Conservation (phyloP, 1,140 invertebrate genomes). For the Aphelinus atriplicis region DNA sequence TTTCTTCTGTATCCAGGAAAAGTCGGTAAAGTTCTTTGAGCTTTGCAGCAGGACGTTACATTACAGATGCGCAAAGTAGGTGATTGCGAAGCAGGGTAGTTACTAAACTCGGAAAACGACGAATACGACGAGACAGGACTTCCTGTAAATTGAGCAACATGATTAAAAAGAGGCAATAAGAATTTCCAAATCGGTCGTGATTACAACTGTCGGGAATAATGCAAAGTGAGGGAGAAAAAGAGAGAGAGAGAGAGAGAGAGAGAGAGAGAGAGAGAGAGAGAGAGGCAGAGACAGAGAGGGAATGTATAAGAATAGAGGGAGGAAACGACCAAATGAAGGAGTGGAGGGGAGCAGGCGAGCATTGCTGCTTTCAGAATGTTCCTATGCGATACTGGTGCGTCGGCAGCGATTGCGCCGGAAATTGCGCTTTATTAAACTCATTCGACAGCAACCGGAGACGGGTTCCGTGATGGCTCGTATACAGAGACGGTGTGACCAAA, state of each 20-base stretch:
- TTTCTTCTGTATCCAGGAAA: too few species aligned
- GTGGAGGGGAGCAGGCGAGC: not conserved
- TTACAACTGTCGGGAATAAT: not conserved
- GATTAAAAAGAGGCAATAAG: too few species aligned
- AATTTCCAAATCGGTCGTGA: too few species aligned
- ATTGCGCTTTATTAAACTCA: conserved; percentile 47
- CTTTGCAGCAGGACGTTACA: too few species aligned
- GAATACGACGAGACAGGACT: too few species aligned
- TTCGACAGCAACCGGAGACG: conserved; percentile 22
- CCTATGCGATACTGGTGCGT: conserved; percentile 9
- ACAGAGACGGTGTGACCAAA: conserved; percentile 10
- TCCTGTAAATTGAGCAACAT: too few species aligned
- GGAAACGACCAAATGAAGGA: conserved; percentile 31
- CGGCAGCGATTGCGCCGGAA: conserved; percentile 40
- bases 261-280: conserved; percentile 21
- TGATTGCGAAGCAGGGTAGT: too few species aligned
- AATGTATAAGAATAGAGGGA: conserved; percentile 27
- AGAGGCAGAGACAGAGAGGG: conserved; percentile 1
- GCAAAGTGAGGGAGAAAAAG: conserved; percentile 14
- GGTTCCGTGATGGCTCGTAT: conserved; percentile 12
- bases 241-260: conserved; percentile 9
- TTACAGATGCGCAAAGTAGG: too few species aligned
- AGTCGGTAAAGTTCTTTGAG: too few species aligned
- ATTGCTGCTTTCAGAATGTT: conserved; percentile 43
- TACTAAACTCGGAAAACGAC: too few species aligned